Evolutionary conservation across 37 sponge, comb jelly and placozoan species (phyloP).

Genomic region (Chondrilla cf. caribensis): DNA sequence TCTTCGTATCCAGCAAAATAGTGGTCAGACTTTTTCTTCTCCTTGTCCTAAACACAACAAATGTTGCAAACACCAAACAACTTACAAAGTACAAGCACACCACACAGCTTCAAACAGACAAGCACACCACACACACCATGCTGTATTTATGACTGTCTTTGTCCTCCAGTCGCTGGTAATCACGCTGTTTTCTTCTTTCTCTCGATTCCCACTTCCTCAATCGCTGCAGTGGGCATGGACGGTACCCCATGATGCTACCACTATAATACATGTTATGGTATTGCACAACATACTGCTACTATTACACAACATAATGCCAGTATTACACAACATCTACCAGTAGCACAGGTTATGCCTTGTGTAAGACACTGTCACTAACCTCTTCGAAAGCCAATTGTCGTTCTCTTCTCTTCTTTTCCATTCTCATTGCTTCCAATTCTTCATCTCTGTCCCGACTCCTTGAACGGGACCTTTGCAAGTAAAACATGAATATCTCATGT

Average conservation of each 20-base stretch:
- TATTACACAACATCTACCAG: no score
- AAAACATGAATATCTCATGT: no score
- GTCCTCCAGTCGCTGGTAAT: constrained; percentile 63
- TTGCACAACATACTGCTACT: not conserved
- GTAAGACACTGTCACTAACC: constrained; percentile 36
- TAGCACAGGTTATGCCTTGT: no score
- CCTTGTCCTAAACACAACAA: constrained; percentile 45
- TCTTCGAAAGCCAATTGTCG: constrained; percentile 69
- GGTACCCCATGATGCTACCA: not conserved
- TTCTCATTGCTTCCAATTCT: constrained; percentile 60
- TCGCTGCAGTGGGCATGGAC: constrained; percentile 32
- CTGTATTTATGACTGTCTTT: constrained; percentile 55
- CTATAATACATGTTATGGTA: not conserved
- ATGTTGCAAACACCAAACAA: not conserved
- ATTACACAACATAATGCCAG: no score
- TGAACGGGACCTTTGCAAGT: not conserved
- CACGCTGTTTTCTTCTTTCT: constrained; percentile 73
- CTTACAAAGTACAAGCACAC: not conserved
- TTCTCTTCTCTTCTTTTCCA: constrained; percentile 48
- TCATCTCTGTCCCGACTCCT: constrained; percentile 40
- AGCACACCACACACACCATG: not conserved
- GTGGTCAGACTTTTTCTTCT: constrained; percentile 61
- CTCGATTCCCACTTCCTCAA: constrained; percentile 77
- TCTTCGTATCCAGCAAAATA: constrained; percentile 93
- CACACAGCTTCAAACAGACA: not conserved